phyloP scores from a whole-genome alignment of 2,797 vertebrate genomes.

The Naso thynnoides region DNA sequence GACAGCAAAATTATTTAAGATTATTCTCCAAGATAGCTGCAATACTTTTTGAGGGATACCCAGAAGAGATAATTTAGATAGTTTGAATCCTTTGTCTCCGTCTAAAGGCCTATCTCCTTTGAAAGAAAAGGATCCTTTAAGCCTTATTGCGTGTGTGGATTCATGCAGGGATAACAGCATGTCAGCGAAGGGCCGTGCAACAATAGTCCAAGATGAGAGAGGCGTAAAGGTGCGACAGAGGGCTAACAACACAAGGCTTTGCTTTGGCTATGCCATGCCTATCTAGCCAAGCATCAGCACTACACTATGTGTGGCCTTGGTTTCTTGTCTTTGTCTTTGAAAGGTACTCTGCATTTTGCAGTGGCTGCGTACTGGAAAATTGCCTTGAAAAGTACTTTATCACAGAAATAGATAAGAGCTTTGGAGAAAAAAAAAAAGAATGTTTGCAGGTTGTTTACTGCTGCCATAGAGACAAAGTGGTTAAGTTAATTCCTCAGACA shows the following conservation, averaged over 20 bases:
- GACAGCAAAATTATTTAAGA: conserved; percentile 66
- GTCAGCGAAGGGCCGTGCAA: conserved; percentile 55
- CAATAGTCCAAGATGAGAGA: conserved; percentile 81
- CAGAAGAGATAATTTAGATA: conserved; percentile 67
- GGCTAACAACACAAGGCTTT: conserved; percentile 60
- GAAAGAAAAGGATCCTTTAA: conserved; percentile 61
- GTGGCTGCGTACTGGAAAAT: conserved; percentile 47
- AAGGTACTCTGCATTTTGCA: conserved; percentile 27
- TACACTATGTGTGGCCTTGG: conserved; percentile 73
- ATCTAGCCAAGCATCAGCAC: conserved; percentile 75
- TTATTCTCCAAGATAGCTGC: conserved; percentile 60
- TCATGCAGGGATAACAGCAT: conserved; percentile 60
- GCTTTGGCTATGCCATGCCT: conserved; percentile 76
- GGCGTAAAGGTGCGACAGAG: conserved; percentile 71
- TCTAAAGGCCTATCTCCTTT: conserved; percentile 49
- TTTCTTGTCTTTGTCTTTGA: conserved; percentile 45
- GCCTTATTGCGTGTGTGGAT: conserved; percentile 62
- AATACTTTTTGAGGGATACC: conserved; percentile 63
- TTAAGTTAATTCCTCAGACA: conserved; percentile 14
- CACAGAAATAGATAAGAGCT: conserved; percentile 57
- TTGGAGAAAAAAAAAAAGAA: fast-evolving
- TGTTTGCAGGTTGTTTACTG: conserved; percentile 53
- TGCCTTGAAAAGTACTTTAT: conserved; percentile 59
- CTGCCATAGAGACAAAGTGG: conserved; percentile 54
- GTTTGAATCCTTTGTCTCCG: conserved; percentile 72